Evolutionary conservation across 2,113 vertebrate species (phyloP).

Genomic region (Vicugna pacos): DNA sequence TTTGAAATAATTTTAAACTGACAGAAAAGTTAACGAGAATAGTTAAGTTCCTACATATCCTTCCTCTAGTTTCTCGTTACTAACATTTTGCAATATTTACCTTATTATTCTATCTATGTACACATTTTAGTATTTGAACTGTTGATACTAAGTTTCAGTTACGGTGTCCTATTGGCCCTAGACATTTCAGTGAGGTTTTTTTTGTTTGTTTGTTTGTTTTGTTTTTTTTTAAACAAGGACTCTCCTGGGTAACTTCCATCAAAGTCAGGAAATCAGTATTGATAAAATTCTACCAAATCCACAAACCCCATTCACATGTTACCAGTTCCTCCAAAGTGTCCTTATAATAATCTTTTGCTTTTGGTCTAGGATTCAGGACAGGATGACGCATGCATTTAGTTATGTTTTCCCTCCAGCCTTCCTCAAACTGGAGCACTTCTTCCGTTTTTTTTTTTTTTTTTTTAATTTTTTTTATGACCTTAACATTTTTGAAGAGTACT

Average conservation of each 20-base stretch:
- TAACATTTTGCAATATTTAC: not conserved
- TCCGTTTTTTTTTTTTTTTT: not conserved
- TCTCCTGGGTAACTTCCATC: not conserved
- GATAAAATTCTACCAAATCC: not conserved
- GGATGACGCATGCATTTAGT: not conserved
- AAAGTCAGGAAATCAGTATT: not conserved
- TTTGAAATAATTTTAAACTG: constrained; percentile 26
- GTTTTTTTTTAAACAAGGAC: not conserved
- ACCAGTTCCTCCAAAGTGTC: not conserved
- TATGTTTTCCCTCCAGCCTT: not conserved
- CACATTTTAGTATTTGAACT: not conserved
- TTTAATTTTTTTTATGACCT: not conserved
- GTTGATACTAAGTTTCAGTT: not conserved
- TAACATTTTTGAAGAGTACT: not conserved
- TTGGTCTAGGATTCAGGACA: not conserved
- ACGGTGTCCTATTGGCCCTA: not conserved
- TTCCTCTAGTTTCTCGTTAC: not conserved
- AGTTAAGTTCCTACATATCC: not conserved
- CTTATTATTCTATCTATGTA: not conserved
- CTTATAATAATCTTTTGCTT: not conserved
- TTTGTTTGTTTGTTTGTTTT: not conserved
- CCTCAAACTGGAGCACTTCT: not conserved
- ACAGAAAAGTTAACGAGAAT: not conserved
- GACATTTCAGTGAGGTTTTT: not conserved
- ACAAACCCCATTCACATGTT: not conserved